Percentiles rank a stretch among this genome's conserved stretches.
These are phyloP conservation scores for Muscidifurax raptorellus DNA, from an alignment of 1,140 invertebrate species.

Conservation along the genomic window DNA sequence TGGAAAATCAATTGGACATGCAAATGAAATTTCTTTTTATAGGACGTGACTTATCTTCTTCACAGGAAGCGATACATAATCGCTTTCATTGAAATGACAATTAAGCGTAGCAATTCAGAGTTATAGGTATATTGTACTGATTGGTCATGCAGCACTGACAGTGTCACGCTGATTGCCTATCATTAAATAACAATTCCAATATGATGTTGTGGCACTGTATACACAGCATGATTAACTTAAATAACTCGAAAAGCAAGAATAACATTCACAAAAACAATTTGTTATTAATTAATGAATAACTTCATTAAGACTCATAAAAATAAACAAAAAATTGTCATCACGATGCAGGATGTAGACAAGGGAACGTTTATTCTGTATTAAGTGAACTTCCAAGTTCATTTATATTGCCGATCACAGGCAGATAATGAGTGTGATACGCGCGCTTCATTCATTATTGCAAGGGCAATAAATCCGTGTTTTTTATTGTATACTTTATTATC, in stretches of 20 bases:
- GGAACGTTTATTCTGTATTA: not conserved
- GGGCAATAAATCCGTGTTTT: not conserved
- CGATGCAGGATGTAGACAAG: not conserved
- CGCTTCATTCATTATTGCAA: not conserved
- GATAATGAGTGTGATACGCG: not conserved
- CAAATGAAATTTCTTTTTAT: constrained; percentile 6
- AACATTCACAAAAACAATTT: not conserved
- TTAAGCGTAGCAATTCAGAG: not conserved
- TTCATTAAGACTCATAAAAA: not conserved
- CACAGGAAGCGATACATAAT: not conserved
- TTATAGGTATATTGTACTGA: not conserved
- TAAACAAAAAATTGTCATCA: not conserved
- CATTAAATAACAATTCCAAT: not conserved
- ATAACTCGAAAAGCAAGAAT: no score
- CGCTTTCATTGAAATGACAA: constrained; percentile 1
- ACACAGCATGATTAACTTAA: no score
- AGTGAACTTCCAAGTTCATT: not conserved
- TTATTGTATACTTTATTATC: not conserved
- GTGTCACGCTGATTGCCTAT: not conserved
- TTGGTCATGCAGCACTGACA: not conserved
- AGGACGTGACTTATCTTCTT: not conserved
- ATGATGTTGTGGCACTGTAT: not conserved
- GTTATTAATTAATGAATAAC: not conserved
- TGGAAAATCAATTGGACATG: not conserved
- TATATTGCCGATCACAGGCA: not conserved